Percentiles rank a stretch among this genome's conserved stretches.
These are phyloP conservation scores for Apis dorsata DNA, from an alignment of 1,140 invertebrate species.

Conservation along the genomic window DNA sequence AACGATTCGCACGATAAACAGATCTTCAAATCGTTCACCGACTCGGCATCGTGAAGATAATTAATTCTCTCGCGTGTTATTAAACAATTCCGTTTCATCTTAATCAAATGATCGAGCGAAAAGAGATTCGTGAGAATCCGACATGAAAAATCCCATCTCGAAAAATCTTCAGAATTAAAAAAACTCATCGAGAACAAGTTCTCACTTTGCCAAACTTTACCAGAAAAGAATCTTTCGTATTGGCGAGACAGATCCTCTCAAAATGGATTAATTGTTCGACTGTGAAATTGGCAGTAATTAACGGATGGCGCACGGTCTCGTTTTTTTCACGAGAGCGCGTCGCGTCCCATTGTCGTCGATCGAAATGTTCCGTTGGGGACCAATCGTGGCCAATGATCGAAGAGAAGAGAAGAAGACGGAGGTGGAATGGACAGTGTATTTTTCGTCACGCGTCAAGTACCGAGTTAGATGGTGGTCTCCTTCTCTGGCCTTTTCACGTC, in stretches of 20 bases:
- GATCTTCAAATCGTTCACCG: no score
- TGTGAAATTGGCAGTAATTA: conserved; percentile 57
- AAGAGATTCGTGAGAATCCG: no score
- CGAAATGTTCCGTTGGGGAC: conserved; percentile 37
- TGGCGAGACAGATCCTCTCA: conserved; percentile 3
- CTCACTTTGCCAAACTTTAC: no score
- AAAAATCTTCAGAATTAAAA: no score
- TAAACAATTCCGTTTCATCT: no score
- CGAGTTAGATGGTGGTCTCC: conserved; percentile 71
- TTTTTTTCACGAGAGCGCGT: background rate
- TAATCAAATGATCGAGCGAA: no score
- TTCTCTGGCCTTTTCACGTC: conserved; percentile 64
- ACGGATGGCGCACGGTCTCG: conserved; percentile 27
- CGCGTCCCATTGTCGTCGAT: conserved; percentile 3
- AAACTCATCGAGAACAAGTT: no score
- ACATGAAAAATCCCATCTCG: no score
- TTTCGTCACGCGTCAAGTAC: conserved; percentile 75
- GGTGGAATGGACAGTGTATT: conserved; percentile 61
- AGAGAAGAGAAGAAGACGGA: conserved; percentile 28
- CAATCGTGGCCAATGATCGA: conserved; percentile 59
- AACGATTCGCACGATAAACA: no score
- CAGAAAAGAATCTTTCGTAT: no score
- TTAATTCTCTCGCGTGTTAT: no score
- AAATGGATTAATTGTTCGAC: conserved; percentile 25
- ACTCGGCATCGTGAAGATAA: no score